Evolutionary conservation across 1,140 invertebrate genomes (phyloP).

Genomic region (Prorops nasuta): DNA sequence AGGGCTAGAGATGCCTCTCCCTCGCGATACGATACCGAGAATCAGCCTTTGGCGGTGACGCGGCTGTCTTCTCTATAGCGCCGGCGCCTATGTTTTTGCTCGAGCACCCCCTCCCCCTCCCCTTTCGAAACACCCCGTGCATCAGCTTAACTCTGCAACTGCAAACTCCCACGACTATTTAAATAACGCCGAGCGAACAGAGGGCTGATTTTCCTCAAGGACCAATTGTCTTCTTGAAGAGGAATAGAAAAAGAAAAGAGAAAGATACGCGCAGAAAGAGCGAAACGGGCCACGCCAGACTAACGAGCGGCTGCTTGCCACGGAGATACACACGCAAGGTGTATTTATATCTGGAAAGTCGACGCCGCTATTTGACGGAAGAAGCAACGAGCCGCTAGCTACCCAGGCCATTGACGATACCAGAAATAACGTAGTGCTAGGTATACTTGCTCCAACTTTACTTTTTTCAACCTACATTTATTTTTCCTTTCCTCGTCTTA

Average conservation of each 20-base stretch:
- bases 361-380: too few relatives aligned
- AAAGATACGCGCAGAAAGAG: too few relatives aligned
- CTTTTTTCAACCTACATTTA: neutral
- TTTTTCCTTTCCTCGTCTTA: neutral
- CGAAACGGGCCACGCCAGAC: too few relatives aligned
- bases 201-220: neutral
- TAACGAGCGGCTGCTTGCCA: too few relatives aligned
- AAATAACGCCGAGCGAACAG: neutral
- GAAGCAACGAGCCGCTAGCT: too few relatives aligned
- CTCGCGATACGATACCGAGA: constrained; percentile 38
- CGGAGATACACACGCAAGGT: too few relatives aligned
- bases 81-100: constrained; percentile 43
- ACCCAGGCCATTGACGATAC: too few relatives aligned
- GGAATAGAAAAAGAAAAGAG: neutral
- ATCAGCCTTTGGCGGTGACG: constrained; percentile 38
- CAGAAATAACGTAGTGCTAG: neutral
- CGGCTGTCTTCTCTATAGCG: constrained; percentile 33
- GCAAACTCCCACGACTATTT: neutral
- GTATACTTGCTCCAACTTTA: neutral
- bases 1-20: constrained; percentile 1
- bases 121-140: constrained; percentile 1
- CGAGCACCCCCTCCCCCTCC: neutral
- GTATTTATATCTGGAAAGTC: too few relatives aligned
- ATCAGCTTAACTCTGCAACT: constrained; percentile 1
- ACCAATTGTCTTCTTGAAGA: neutral